Percentiles rank a stretch among this genome's conserved stretches.
phyloP scores from a whole-genome alignment of 53 echinoderm and acorn worm species.

The Antedon mediterranea region DNA sequence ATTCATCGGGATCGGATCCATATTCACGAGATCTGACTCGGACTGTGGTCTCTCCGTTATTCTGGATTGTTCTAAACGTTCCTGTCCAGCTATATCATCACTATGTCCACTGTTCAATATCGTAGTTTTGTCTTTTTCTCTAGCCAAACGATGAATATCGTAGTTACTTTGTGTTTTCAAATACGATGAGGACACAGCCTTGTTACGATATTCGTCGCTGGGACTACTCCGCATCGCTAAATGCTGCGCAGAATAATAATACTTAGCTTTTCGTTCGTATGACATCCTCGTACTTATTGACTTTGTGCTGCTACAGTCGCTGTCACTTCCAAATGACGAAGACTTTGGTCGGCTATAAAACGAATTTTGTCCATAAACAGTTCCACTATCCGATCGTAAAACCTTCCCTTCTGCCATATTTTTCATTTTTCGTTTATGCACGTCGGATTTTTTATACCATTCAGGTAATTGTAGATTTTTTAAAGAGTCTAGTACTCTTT shows the following conservation, averaged over 20 bases:
- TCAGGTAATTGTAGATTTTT: slow-evolving; percentile 39
- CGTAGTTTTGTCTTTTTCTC: background rate
- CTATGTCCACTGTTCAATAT: background rate
- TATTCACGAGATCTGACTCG: background rate
- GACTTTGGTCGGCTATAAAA: background rate
- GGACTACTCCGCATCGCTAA: background rate
- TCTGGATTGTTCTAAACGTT: background rate
- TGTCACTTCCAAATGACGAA: background rate
- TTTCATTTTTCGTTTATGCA: slow-evolving; percentile 19
- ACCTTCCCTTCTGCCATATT: background rate
- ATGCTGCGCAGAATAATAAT: background rate
- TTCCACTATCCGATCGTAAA: background rate
- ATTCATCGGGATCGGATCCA: background rate
- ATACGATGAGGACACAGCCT: background rate
- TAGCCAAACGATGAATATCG: background rate
- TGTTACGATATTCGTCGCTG: background rate
- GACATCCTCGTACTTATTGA: background rate
- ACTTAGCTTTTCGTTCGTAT: background rate
- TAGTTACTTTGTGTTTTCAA: background rate
- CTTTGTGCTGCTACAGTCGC: background rate
- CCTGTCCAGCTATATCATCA: background rate
- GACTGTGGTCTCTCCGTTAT: background rate
- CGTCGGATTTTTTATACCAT: slow-evolving; percentile 42
- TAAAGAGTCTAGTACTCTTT: slow-evolving; percentile 18
- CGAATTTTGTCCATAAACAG: background rate